Base-by-base conservation (phyloP, 2,797 vertebrate genomes). In the Muscicapa comitata region DNA sequence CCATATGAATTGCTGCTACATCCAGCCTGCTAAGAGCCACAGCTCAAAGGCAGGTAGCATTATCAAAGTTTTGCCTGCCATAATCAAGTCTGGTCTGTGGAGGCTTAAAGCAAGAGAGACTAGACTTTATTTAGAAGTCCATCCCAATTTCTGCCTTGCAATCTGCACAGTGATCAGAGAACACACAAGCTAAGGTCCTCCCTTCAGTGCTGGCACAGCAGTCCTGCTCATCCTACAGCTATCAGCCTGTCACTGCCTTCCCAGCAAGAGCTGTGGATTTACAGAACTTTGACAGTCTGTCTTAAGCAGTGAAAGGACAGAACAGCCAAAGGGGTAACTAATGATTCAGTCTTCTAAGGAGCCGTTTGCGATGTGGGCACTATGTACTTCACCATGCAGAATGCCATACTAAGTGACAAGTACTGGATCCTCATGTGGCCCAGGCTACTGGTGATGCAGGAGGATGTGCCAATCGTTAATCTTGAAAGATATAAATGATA, bases 71-170 rank as follows among this genome's bases (percentile, higher is more conserved):
- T 31, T 88, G 66, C 88, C 48, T 84, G 70, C 76, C 4, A 11
- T 90, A 95, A 94, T 88, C 66, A 62, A 78, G 51, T 66, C 94
- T 62, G 61, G 82, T 91, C 93, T 75, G 57, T 35, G 73, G 76
- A 96, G 76, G 79, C 33, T 94, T 91, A 83, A 51, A 93, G 61
- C 65, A 80, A 80, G 79, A 42, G 62, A 91, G 33, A 78, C 53
- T 29, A 93, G 63, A 82, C 71, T 95, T 96, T 86, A 90, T 90
- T 94, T 91, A 90, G 84, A 94, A 94, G 91, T 86, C 73, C 63
- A 86, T 53, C 65, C 62, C 51, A 61, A 86, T 78, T 94, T 88
- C 86, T 90, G 95, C 83, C 73, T 91, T 66, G 82, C 73, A 92
- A 93, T 70, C 79, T 55, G 54, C 37, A 72, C 58, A 90, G 73